Conservation (phyloP, 1,140 invertebrate genomes). For the Lordiphosa mommai region DNA sequence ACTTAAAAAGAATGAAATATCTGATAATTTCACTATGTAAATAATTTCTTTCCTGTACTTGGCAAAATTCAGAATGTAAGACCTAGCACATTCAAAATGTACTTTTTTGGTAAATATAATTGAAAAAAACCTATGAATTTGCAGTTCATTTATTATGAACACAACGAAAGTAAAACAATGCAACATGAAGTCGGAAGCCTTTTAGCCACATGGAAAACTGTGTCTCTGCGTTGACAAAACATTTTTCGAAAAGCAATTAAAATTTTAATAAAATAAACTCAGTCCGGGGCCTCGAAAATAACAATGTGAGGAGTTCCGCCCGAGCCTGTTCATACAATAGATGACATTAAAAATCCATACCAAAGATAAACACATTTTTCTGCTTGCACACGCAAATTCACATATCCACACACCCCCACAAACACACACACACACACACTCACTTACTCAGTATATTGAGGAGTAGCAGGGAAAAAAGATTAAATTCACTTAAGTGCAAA, state of each 20-base stretch:
- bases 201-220: not conserved
- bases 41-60: no score
- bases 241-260: constrained; percentile 56
- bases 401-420: not conserved
- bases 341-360: constrained; percentile 48
- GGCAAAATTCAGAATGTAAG: no score
- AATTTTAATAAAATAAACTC: constrained; percentile 49
- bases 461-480: constrained; percentile 37
- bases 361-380: constrained; percentile 55
- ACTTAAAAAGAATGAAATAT: no score
- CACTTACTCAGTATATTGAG: constrained; percentile 26
- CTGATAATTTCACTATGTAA: no score
- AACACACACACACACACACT: not conserved
- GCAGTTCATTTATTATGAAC: no score
- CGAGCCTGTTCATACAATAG: constrained; percentile 22
- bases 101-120: not conserved
- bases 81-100: no score
- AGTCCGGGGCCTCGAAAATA: constrained; percentile 11
- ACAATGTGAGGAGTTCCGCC: not conserved
- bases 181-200: no score
- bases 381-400: constrained; percentile 33
- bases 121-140: not conserved
- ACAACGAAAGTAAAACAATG: no score
- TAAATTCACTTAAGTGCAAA: constrained; percentile 66
- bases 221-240: constrained; percentile 32